Percentiles rank a stretch among this genome's conserved stretches.
phyloP scores from a whole-genome alignment of 2,888 invertebrate genomes.

The Pachycephus smyrnensis region DNA sequence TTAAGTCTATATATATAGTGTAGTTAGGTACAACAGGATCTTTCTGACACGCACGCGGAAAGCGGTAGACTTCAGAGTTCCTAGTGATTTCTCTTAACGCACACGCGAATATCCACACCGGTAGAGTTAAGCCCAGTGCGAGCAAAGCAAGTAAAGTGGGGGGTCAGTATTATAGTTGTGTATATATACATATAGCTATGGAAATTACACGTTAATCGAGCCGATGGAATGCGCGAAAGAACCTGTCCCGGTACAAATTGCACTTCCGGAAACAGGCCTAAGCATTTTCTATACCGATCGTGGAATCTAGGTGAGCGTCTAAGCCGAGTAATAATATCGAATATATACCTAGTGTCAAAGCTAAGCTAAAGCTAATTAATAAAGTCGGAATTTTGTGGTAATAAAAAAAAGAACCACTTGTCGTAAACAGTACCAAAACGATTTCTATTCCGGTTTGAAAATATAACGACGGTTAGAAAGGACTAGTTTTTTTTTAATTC shows the following conservation, averaged over 20 bases:
- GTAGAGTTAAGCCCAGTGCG: too few relatives aligned
- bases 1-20: too few relatives aligned
- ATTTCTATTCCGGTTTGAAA: background rate
- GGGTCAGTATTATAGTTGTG: too few relatives aligned
- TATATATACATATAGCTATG: background rate
- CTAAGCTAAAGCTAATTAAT: too few relatives aligned
- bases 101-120: background rate
- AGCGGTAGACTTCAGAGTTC: background rate
- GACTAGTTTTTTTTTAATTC: too few relatives aligned
- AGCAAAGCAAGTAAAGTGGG: too few relatives aligned
- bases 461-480: too few relatives aligned
- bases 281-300: background rate
- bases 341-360: too few relatives aligned
- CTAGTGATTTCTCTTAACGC: background rate
- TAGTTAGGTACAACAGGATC: background rate
- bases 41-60: slow-evolving; percentile 2
- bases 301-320: background rate
- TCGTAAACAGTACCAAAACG: background rate
- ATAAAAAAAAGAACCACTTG: too few relatives aligned
- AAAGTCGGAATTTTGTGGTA: too few relatives aligned
- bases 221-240: background rate
- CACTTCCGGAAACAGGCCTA: slow-evolving; percentile 7
- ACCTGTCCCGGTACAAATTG: slow-evolving; percentile 4
- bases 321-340: too few relatives aligned
- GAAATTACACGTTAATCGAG: slow-evolving; percentile 7